phyloP scores from a whole-genome alignment of 2,113 vertebrate species.

The Pygoscelis antarcticus region DNA sequence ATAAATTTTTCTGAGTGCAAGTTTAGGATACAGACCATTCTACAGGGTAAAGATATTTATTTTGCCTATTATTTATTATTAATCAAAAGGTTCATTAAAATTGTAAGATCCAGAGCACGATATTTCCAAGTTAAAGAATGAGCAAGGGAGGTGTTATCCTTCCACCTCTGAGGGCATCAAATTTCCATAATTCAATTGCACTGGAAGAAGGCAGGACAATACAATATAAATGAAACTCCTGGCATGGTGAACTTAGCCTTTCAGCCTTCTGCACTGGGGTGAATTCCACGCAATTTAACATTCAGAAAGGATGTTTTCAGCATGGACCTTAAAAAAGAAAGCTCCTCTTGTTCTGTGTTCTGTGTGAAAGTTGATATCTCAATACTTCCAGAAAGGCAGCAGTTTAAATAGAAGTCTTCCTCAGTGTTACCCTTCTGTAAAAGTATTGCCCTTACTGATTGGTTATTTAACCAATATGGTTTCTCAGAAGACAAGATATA shows the following conservation, averaged over 20 bases:
- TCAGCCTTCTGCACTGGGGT: neutral
- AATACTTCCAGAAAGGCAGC: neutral
- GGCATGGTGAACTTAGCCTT: neutral
- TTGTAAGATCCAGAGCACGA: neutral
- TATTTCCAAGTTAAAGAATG: neutral
- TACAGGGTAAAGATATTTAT: constrained; percentile 3
- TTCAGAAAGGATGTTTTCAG: neutral
- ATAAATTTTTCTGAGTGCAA: neutral
- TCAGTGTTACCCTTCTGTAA: neutral
- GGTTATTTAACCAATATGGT: neutral
- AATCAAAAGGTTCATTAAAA: constrained; percentile 18
- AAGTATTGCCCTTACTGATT: neutral
- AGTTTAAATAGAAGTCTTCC: neutral
- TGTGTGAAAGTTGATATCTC: neutral
- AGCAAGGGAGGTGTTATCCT: neutral
- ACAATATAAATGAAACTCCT: neutral
- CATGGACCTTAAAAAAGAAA: neutral
- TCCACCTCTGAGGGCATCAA: neutral
- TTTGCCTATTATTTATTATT: constrained; percentile 35
- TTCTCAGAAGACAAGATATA: neutral
- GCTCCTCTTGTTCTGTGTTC: neutral
- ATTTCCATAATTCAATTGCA: neutral
- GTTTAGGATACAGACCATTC: neutral
- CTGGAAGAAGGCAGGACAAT: neutral
- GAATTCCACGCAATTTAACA: neutral